Conservation (phyloP, 2,113 vertebrate genomes). For the Galemys pyrenaicus region DNA sequence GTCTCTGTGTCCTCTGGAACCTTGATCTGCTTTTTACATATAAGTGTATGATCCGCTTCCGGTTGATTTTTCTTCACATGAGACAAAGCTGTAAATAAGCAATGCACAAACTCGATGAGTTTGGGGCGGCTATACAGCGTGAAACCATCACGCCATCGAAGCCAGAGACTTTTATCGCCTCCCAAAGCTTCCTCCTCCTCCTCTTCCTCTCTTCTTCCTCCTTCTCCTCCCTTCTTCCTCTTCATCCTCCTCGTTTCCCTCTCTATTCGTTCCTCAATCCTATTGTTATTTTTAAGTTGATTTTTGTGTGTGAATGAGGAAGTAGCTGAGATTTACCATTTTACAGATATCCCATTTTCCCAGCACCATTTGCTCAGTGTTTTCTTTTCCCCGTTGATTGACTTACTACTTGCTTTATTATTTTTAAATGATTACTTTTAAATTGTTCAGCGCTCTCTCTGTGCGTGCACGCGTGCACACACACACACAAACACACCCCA, state of each 20-base stretch:
- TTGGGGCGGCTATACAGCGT: neutral
- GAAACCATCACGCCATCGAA: neutral
- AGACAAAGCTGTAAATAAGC: neutral
- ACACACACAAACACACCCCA: too few species aligned
- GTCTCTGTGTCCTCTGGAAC: neutral
- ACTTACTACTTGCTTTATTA: neutral
- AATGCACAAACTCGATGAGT: neutral
- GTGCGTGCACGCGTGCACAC: too few species aligned
- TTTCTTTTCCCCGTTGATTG: neutral
- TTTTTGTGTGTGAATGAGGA: neutral
- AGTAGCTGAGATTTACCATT: too few species aligned
- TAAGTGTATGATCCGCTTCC: neutral
- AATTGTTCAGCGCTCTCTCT: neutral
- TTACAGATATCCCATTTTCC: neutral
- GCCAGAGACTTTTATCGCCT: neutral
- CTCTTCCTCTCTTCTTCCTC: neutral
- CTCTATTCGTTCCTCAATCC: neutral
- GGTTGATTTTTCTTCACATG: neutral
- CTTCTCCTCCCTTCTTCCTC: neutral
- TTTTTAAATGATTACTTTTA: neutral
- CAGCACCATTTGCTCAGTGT: neutral
- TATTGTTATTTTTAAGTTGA: neutral
- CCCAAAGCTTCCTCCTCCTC: too few species aligned
- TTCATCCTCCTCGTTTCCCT: neutral
- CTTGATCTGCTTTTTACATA: neutral